phyloP scores from a whole-genome alignment of 1,140 invertebrate genomes.

The Pogonomyrmex barbatus region DNA sequence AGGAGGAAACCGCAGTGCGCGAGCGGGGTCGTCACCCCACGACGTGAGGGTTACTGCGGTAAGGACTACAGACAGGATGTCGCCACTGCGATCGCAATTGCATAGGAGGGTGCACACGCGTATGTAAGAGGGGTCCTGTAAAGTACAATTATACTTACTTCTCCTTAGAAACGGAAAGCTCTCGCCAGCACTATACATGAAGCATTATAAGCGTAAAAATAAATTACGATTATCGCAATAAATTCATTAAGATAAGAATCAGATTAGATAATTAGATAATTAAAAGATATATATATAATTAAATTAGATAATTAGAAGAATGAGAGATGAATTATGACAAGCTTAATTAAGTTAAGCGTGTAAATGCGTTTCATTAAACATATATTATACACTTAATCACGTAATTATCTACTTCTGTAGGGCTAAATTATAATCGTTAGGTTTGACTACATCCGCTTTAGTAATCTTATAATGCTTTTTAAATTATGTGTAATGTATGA shows the following conservation, averaged over 20 bases:
- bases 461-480: neutral
- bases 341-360: slow-evolving; percentile 31
- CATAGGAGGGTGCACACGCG: neutral
- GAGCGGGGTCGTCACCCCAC: slow-evolving; percentile 68
- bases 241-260: slow-evolving; percentile 3
- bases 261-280: no score
- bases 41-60: slow-evolving; percentile 63
- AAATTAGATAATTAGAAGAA: neutral
- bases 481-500: neutral
- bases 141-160: slow-evolving; percentile 19
- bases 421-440: neutral
- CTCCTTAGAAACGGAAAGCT: neutral
- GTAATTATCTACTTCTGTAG: neutral
- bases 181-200: neutral
- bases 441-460: neutral
- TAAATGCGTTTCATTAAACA: neutral
- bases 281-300: no score
- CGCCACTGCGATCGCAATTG: slow-evolving; percentile 51
- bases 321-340: neutral
- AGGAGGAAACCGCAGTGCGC: slow-evolving; percentile 15
- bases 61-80: slow-evolving; percentile 68
- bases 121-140: neutral
- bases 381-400: neutral
- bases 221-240: neutral
- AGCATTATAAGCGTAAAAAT: neutral